These are phyloP conservation scores for Pipistrellus pygmaeus DNA, from an alignment of 2,797 vertebrate species.

Conservation along the genomic window DNA sequence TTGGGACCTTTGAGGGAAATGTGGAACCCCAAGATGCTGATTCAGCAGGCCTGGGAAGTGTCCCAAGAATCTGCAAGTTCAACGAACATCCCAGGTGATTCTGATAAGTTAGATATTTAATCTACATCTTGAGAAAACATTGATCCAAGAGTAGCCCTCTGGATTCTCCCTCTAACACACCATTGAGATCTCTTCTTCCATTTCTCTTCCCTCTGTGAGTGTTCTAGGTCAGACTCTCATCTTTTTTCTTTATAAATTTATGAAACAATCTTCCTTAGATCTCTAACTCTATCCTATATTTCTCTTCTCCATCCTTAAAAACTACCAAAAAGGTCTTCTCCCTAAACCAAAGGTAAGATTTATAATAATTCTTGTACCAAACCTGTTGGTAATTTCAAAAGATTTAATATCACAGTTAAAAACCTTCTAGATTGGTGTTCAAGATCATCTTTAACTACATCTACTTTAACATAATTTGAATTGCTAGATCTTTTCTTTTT, in stretches of 20 bases:
- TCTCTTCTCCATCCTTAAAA: slow-evolving; percentile 47
- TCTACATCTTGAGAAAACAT: not conserved
- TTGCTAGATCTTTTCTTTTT: not conserved
- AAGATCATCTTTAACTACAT: not conserved
- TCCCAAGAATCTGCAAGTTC: not conserved
- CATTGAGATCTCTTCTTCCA: not conserved
- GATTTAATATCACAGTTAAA: not conserved
- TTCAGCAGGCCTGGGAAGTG: not conserved
- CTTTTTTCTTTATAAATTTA: not conserved
- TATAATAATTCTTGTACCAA: not conserved
- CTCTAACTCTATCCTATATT: not conserved
- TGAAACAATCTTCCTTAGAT: not conserved
- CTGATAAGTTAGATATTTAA: not conserved
- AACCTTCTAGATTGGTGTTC: not conserved
- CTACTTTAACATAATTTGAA: not conserved
- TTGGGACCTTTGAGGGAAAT: not conserved
- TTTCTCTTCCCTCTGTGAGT: not conserved
- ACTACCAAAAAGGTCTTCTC: not conserved
- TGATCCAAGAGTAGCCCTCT: not conserved
- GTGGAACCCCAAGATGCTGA: not conserved
- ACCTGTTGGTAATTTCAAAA: not conserved
- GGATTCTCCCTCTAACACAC: slow-evolving; percentile 15
- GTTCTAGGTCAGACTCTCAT: not conserved
- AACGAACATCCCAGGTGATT: not conserved
- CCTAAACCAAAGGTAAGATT: not conserved